Conservation (phyloP, 1,140 invertebrate species). For the Condylostylus longicornis region DNA sequence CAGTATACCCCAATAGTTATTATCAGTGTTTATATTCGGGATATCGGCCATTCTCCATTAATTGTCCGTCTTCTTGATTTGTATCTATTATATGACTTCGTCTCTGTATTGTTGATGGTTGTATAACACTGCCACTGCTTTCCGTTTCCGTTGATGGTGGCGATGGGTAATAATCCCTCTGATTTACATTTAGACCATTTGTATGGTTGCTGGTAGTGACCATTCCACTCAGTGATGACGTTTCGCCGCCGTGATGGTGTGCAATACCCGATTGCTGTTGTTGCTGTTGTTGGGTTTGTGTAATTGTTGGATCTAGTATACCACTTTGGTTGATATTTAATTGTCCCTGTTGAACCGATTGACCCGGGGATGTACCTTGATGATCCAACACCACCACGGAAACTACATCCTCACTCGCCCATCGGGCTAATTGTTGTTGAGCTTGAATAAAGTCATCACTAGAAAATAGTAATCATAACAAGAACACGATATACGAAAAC, state of each 20-base stretch:
- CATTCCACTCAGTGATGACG: slow-evolving; percentile 24
- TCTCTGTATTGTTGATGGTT: slow-evolving; percentile 13
- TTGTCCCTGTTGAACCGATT: slow-evolving; percentile 31
- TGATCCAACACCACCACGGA: slow-evolving; percentile 40
- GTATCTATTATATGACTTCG: slow-evolving; percentile 19
- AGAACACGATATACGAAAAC: slow-evolving; percentile 28
- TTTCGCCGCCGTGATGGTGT: slow-evolving; percentile 32
- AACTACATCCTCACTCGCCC: slow-evolving; percentile 74
- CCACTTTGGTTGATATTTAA: slow-evolving; percentile 17
- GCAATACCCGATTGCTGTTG: slow-evolving; percentile 18
- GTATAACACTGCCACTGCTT: slow-evolving; percentile 34
- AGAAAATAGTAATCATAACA: slow-evolving; percentile 58
- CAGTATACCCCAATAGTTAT: slow-evolving; percentile 6
- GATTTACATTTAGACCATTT: slow-evolving; percentile 33
- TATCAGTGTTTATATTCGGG: slow-evolving; percentile 42
- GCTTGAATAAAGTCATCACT: slow-evolving; percentile 89
- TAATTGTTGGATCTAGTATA: slow-evolving; percentile 17
- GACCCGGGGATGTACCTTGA: slow-evolving; percentile 22
- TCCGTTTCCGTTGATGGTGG: slow-evolving; percentile 34
- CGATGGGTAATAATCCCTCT: slow-evolving; percentile 33
- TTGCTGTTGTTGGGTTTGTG: slow-evolving; percentile 17
- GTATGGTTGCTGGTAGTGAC: too few relatives aligned
- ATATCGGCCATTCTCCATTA: slow-evolving; percentile 33
- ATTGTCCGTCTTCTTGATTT: slow-evolving; percentile 22
- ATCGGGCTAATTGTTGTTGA: slow-evolving; percentile 80